Percentiles rank a stretch among this genome's conserved stretches.
Evolutionary conservation across 2,113 vertebrate species (phyloP).

Genomic region (Seriola dumerili): DNA sequence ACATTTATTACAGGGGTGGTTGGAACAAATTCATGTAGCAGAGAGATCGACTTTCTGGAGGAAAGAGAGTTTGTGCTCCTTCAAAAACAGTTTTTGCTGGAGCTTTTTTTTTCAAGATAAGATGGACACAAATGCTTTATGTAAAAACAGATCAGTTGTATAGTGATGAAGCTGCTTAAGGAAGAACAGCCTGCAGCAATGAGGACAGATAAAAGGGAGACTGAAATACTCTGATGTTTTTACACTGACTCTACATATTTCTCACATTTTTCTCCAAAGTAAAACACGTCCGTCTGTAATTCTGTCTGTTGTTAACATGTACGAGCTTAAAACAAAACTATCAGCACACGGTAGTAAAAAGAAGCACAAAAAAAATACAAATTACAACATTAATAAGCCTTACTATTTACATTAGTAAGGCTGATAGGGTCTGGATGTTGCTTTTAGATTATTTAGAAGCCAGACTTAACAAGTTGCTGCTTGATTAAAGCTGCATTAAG

Average conservation of each 20-base stretch:
- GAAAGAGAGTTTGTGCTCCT: neutral
- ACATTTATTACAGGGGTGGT: conserved; percentile 17
- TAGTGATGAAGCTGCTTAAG: conserved; percentile 15
- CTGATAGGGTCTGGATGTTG: too few species aligned
- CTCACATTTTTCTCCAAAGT: conserved; percentile 4
- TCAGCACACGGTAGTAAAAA: neutral
- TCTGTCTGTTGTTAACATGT: neutral
- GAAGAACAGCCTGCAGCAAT: conserved; percentile 35
- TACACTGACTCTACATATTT: conserved; percentile 25
- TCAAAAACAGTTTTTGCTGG: neutral
- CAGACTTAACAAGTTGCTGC: neutral
- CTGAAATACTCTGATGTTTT: conserved; percentile 30
- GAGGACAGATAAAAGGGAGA: conserved; percentile 32
- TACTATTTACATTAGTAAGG: too few species aligned
- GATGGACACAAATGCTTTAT: neutral
- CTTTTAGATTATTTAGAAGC: too few species aligned
- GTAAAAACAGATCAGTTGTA: conserved; percentile 9
- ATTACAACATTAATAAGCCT: too few species aligned
- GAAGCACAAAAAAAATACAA: neutral
- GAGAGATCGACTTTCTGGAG: neutral
- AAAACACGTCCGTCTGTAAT: neutral
- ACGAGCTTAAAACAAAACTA: neutral
- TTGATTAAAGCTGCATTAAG: neutral
- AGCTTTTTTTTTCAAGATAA: neutral
- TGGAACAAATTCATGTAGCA: neutral